Evolutionary conservation across 2,888 invertebrate species (phyloP), one percentile per base, ranked within the genome.

Genomic region (Drosophila macrospina): DNA sequence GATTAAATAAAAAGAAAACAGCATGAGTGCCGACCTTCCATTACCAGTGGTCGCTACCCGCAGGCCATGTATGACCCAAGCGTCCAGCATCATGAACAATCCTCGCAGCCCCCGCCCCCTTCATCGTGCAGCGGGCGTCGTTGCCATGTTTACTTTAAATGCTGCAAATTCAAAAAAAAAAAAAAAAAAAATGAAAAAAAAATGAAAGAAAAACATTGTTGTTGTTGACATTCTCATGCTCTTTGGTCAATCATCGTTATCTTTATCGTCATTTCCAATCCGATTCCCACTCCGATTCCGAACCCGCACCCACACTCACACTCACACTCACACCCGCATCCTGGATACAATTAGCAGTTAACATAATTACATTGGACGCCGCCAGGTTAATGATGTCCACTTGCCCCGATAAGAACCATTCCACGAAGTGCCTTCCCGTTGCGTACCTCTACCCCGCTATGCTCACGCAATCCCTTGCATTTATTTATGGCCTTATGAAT

Each of bases 331-430:
- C n/a, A 24, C 44, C 52, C 42, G 32, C 42, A 36, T 39, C 45
- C 52, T 70, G 36, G 59, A 66, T 63, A 65, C 86, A 83, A 83
- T 86, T 86, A 83, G 81, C 87, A 74, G 81, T 73, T 78, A 67
- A 64, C 65, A 67, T 75, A 83, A 83, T 83, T 83, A 86, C 85
- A 56, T 68, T 16, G 70, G 41, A 61, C 60, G 79, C 72, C 81
- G 72, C 73, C 67, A 81, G 85, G 81, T 84, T 86, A 86, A 86
- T 78, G 71, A 67, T 71, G 64, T 50, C 80, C 69, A 72, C 78
- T 86, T 80, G 68, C 56, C 55, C 57, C 51, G 87, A 83, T 86
- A 83, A 73, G 87, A 59, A 30, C 51, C 51, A n/a, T 36, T 42
- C 28, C 52, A 20, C 30, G 2, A 15, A 30, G 42, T 11, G 8